Conservation (phyloP, 2,113 vertebrate species). For the Pygoscelis adeliae region DNA sequence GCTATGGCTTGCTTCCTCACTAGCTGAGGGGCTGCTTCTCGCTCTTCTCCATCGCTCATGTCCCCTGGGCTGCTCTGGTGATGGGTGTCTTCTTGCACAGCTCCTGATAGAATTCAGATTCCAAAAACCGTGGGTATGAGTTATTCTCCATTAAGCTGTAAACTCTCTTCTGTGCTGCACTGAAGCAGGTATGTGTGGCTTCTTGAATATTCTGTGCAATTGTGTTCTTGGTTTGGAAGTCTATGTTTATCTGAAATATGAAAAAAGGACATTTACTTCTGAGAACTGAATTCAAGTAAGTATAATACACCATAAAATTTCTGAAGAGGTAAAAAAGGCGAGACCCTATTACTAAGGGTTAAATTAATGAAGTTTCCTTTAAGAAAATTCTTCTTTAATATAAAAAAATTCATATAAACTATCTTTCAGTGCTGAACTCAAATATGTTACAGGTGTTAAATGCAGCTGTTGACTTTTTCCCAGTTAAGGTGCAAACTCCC, state of each 20-base stretch:
- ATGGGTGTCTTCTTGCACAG: constrained; percentile 73
- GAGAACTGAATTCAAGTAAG: background rate
- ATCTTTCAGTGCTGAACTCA: background rate
- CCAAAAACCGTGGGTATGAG: constrained; percentile 89
- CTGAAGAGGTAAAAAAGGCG: background rate
- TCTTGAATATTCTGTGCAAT: constrained; percentile 80
- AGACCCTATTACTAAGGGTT: background rate
- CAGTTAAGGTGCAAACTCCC: background rate
- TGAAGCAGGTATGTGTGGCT: constrained; percentile 81
- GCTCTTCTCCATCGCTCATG: constrained; percentile 26
- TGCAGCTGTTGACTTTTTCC: background rate
- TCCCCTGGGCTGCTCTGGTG: constrained; percentile 53
- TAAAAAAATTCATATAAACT: background rate
- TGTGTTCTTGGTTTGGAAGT: constrained; percentile 85
- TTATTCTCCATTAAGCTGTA: constrained; percentile 92
- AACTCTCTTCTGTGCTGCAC: constrained; percentile 84
- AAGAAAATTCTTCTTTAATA: background rate
- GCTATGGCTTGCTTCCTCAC: background rate
- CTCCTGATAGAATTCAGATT: constrained; percentile 81
- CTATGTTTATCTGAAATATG: constrained; percentile 86
- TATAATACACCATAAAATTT: background rate
- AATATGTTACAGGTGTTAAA: background rate
- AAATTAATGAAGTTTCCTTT: background rate
- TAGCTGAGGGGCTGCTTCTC: background rate
- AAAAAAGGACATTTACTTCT: background rate